Percentiles rank a stretch among this genome's conserved stretches.
Evolutionary conservation across 1,140 invertebrate species (phyloP).

Genomic region (Heliconius melpomene): DNA sequence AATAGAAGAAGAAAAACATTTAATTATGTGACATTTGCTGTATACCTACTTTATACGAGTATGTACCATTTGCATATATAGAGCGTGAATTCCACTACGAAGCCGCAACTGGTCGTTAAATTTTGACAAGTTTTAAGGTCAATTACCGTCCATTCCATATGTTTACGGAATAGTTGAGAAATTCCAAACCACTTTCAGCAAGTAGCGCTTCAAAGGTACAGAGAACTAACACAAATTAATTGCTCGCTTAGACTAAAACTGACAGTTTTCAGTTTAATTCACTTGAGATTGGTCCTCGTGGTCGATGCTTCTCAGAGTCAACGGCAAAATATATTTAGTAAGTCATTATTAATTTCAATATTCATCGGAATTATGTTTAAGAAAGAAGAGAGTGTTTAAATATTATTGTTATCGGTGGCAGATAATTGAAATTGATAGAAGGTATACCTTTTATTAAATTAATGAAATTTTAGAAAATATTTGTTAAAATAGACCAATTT

Average conservation of each 20-base stretch:
- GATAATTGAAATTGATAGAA: background rate
- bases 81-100: conserved; percentile 13
- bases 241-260: conserved; percentile 52
- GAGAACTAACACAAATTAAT: conserved; percentile 58
- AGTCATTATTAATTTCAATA: conserved; percentile 9
- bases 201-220: conserved; percentile 52
- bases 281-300: conserved; percentile 39
- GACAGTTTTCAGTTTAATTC: conserved; percentile 48
- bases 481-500: background rate
- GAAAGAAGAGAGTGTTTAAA: background rate
- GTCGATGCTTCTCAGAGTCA: conserved; percentile 20
- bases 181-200: conserved; percentile 49
- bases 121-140: conserved; percentile 42
- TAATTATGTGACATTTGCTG: background rate
- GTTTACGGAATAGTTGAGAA: conserved; percentile 50
- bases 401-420: background rate
- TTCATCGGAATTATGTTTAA: conserved; percentile 1
- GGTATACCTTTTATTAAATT: background rate
- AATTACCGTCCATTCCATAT: conserved; percentile 44
- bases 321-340: conserved; percentile 16
- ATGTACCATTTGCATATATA: background rate
- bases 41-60: background rate
- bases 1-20: background rate
- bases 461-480: background rate
- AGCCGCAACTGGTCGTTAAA: conserved; percentile 39